A percentile compares a stretch with the other conserved stretches of the same genome.
Conservation (phyloP, 2,113 vertebrate species). For the Megaptera novaeangliae region DNA sequence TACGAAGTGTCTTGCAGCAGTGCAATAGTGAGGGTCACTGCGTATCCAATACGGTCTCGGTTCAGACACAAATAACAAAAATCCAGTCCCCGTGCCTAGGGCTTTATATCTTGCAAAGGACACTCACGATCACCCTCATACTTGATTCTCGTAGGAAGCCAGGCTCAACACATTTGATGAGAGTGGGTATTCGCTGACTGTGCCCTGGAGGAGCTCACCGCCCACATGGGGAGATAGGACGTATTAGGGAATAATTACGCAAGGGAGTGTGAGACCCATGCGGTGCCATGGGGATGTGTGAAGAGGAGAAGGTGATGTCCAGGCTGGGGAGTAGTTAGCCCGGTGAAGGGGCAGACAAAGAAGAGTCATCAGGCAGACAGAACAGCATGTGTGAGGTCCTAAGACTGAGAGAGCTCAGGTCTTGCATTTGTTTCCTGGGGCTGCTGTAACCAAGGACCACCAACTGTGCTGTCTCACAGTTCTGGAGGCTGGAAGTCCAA, state of each 20-base stretch:
- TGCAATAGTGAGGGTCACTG: background rate
- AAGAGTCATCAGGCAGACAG: background rate
- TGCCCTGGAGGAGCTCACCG: background rate
- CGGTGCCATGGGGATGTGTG: no score
- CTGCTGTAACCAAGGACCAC: background rate
- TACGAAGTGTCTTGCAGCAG: background rate
- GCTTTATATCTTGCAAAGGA: background rate
- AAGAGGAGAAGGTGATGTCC: background rate
- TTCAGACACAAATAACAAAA: background rate
- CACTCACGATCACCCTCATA: background rate
- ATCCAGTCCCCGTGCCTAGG: background rate
- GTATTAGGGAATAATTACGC: background rate
- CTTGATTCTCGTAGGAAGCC: background rate
- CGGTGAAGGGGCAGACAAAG: background rate
- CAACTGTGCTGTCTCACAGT: background rate
- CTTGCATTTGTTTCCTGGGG: background rate
- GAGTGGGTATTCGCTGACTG: background rate
- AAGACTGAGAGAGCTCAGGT: background rate
- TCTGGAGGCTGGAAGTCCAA: background rate
- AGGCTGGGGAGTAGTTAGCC: background rate
- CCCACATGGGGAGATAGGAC: background rate
- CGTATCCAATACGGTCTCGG: no score
- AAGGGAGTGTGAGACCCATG: background rate
- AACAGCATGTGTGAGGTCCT: background rate
- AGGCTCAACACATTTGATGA: background rate